These are phyloP conservation scores for Myopa tessellatipennis DNA, from an alignment of 2,888 invertebrate species.

Conservation along the genomic window DNA sequence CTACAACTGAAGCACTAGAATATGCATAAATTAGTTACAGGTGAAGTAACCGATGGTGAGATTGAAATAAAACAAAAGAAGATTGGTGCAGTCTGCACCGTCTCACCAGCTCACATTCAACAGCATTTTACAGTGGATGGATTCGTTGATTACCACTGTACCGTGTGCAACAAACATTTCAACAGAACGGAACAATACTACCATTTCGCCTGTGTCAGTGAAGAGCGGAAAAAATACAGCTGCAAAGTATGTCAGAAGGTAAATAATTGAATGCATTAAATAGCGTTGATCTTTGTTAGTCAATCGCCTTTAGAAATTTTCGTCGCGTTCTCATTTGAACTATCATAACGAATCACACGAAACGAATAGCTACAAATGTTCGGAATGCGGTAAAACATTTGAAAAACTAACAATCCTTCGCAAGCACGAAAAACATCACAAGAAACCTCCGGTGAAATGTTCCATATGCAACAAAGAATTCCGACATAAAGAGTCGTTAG, in stretches of 20 bases:
- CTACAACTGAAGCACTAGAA: background rate
- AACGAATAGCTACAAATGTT: slow-evolving; percentile 50
- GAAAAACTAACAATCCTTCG: slow-evolving; percentile 77
- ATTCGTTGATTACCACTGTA: slow-evolving; percentile 70
- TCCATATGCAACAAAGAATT: slow-evolving; percentile 74
- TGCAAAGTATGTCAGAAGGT: slow-evolving; percentile 67
- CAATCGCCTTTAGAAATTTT: slow-evolving; percentile 71
- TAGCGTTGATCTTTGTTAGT: background rate
- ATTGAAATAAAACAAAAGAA: slow-evolving; percentile 2
- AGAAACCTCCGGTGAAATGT: slow-evolving; percentile 69
- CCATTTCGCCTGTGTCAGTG: slow-evolving; percentile 74
- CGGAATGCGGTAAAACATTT: slow-evolving; percentile 75
- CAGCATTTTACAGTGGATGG: slow-evolving; percentile 48
- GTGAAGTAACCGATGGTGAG: background rate
- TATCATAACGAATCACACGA: slow-evolving; percentile 77
- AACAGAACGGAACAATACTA: slow-evolving; percentile 77
- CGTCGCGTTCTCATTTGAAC: slow-evolving; percentile 78
- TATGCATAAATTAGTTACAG: background rate
- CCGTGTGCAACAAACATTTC: slow-evolving; percentile 76
- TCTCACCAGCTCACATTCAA: slow-evolving; percentile 48
- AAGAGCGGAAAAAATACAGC: slow-evolving; percentile 69
- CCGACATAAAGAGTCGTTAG: slow-evolving; percentile 72
- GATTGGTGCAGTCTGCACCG: background rate
- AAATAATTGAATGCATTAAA: slow-evolving; percentile 39
- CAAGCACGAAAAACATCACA: slow-evolving; percentile 77